Conservation (phyloP, 2,888 invertebrate species). For the Hybos culiciformis region DNA sequence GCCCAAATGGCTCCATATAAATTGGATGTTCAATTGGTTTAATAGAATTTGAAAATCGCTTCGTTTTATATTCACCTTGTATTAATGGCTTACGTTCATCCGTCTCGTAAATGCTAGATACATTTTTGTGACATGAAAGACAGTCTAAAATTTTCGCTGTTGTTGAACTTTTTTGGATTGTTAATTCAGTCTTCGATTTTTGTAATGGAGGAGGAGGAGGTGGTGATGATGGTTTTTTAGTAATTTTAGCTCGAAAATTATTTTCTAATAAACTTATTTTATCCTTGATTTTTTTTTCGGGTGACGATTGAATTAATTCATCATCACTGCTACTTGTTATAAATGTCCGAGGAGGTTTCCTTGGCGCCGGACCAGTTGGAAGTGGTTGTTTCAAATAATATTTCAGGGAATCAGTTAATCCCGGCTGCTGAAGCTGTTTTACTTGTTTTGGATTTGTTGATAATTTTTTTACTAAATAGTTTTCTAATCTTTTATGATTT, state of each 20-base stretch:
- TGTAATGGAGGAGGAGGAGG: slow-evolving; percentile 12
- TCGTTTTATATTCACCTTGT: slow-evolving; percentile 11
- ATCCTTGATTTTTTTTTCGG: slow-evolving; percentile 10
- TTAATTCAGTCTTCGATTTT: slow-evolving; percentile 19
- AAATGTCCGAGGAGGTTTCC: slow-evolving; percentile 59
- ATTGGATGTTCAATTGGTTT: slow-evolving; percentile 18
- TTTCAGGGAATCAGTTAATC: slow-evolving; percentile 44
- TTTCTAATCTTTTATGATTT: slow-evolving; percentile 13
- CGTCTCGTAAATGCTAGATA: slow-evolving; percentile 17
- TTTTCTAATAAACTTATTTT: slow-evolving; percentile 18
- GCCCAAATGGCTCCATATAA: slow-evolving; percentile 22
- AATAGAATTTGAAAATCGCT: slow-evolving; percentile 10
- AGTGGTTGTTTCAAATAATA: slow-evolving; percentile 52
- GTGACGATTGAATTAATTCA: slow-evolving; percentile 13
- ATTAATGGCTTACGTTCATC: slow-evolving; percentile 14
- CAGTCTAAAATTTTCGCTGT: slow-evolving; percentile 17
- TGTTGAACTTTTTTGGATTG: too few species aligned
- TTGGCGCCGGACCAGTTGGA: slow-evolving; percentile 57
- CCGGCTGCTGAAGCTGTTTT: slow-evolving; percentile 22
- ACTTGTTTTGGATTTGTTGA: slow-evolving; percentile 24
- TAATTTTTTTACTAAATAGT: slow-evolving; percentile 21
- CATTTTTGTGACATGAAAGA: slow-evolving; percentile 17
- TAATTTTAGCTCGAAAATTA: slow-evolving; percentile 20
- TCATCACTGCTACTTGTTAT: slow-evolving; percentile 24
- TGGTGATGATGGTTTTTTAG: slow-evolving; percentile 18